Conservation (phyloP, 2,113 vertebrate species). For the Copsychus sechellarum region DNA sequence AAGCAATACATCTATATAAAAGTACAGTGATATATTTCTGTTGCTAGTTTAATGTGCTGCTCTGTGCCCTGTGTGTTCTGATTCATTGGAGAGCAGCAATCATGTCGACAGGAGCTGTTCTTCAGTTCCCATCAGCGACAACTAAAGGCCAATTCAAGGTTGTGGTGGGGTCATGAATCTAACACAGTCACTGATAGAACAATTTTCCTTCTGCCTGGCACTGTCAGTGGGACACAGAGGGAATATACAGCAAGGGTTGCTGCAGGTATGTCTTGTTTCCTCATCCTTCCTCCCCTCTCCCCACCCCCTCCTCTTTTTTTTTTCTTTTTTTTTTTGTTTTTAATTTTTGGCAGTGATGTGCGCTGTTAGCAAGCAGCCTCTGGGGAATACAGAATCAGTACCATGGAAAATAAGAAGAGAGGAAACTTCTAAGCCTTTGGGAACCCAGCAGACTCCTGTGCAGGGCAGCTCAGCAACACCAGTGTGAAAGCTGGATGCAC, state of each 20-base stretch:
- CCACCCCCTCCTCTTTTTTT: background rate
- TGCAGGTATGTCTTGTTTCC: conserved; percentile 41
- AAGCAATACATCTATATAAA: conserved; percentile 89
- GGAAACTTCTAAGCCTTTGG: conserved; percentile 21
- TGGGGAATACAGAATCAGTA: conserved; percentile 14
- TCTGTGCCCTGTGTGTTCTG: conserved; percentile 83
- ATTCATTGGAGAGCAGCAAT: conserved; percentile 87
- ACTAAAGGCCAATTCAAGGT: conserved; percentile 90
- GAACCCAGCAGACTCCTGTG: background rate
- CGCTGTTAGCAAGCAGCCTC: conserved; percentile 14
- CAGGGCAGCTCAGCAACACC: conserved; percentile 8
- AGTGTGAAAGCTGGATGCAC: background rate
- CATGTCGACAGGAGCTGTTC: conserved; percentile 87
- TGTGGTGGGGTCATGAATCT: conserved; percentile 86
- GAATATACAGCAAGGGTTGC: conserved; percentile 63
- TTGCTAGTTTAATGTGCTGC: conserved; percentile 85
- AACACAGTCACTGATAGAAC: conserved; percentile 83
- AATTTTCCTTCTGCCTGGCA: conserved; percentile 78
- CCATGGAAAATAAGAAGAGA: conserved; percentile 39
- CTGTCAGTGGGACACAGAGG: conserved; percentile 54
- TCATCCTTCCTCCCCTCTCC: background rate
- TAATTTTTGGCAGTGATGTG: background rate
- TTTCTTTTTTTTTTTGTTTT: conserved; percentile 48
- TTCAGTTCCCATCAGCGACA: conserved; percentile 85
- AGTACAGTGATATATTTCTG: conserved; percentile 86